Evolutionary conservation across 1,140 invertebrate genomes (phyloP).

Genomic region (Lepidostoma basale): DNA sequence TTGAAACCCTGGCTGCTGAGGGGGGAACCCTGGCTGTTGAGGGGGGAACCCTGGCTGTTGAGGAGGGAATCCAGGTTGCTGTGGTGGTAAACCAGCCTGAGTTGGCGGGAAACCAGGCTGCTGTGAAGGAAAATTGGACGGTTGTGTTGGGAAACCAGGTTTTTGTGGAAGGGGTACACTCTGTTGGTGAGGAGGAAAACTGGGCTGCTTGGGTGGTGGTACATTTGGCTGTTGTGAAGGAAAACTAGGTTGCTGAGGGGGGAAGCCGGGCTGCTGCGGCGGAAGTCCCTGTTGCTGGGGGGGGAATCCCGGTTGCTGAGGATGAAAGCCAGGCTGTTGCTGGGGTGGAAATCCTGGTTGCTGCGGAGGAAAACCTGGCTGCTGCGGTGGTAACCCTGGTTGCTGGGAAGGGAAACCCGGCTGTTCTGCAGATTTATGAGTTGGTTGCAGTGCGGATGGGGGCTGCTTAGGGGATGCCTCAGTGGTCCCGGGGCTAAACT

Average conservation of each 20-base stretch:
- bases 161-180: slow-evolving; percentile 41
- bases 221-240: slow-evolving; percentile 28
- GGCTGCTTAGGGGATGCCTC: background rate
- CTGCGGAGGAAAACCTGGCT: slow-evolving; percentile 44
- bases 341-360: slow-evolving; percentile 35
- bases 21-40: slow-evolving; percentile 21
- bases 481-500: background rate
- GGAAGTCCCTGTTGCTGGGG: slow-evolving; percentile 42
- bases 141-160: slow-evolving; percentile 45
- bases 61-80: background rate
- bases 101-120: slow-evolving; percentile 35
- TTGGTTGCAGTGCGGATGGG: background rate
- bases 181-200: slow-evolving; percentile 45
- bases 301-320: slow-evolving; percentile 15
- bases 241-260: slow-evolving; percentile 48
- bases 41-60: background rate
- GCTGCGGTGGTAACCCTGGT: slow-evolving; percentile 38
- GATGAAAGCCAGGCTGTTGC: slow-evolving; percentile 46
- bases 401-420: background rate
- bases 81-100: slow-evolving; percentile 29
- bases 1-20: slow-evolving; percentile 42
- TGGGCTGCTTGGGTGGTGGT: slow-evolving; percentile 29
- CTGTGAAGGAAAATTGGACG: slow-evolving; percentile 47
- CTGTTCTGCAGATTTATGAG: no score
- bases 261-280: slow-evolving; percentile 44